These are phyloP conservation scores for Salpingus planirostris DNA, from an alignment of 2,888 invertebrate genomes.

Conservation along the genomic window DNA sequence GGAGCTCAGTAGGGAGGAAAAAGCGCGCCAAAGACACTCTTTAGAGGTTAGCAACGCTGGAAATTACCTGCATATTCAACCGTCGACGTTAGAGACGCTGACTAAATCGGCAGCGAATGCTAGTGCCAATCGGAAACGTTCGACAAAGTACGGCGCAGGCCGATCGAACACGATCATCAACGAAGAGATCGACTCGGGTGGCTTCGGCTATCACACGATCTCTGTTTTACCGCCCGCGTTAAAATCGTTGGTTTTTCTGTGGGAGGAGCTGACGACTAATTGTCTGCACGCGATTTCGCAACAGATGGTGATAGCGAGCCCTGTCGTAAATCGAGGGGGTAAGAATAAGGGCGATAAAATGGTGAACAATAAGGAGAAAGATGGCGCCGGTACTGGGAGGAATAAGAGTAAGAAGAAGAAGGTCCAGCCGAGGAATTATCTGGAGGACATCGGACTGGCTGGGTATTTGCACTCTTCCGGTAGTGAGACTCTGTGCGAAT, in stretches of 20 bases:
- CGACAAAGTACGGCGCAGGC: slow-evolving; percentile 6
- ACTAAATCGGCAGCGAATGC: slow-evolving; percentile 74
- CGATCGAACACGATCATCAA: slow-evolving; percentile 40
- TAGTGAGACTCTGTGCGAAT: slow-evolving; percentile 70
- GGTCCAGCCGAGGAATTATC: slow-evolving; percentile 38
- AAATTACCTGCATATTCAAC: slow-evolving; percentile 69
- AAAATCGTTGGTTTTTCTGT: slow-evolving; percentile 77
- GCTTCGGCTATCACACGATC: slow-evolving; percentile 49
- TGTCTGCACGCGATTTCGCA: slow-evolving; percentile 59
- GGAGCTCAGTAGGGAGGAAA: slow-evolving; percentile 50
- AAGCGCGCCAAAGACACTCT: slow-evolving; percentile 72
- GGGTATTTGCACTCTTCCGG: slow-evolving; percentile 29
- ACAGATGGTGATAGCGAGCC: slow-evolving; percentile 52
- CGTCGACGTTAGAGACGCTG: slow-evolving; percentile 66
- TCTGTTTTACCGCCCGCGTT: slow-evolving; percentile 79
- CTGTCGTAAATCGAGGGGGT: slow-evolving; percentile 34
- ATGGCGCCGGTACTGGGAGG: slow-evolving; percentile 38
- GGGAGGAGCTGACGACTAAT: slow-evolving; percentile 74
- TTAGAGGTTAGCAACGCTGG: slow-evolving; percentile 68
- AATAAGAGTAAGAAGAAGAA: slow-evolving; percentile 55
- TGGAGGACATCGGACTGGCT: slow-evolving; percentile 35
- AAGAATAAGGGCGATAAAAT: slow-evolving; percentile 20
- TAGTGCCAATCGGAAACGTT: slow-evolving; percentile 55
- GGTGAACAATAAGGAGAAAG: slow-evolving; percentile 37
- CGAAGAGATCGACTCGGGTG: slow-evolving; percentile 47